Percentiles rank a stretch among this genome's conserved stretches.
These are phyloP conservation scores for Anthoscopus minutus DNA, from an alignment of 2,113 vertebrate species.

Conservation along the genomic window DNA sequence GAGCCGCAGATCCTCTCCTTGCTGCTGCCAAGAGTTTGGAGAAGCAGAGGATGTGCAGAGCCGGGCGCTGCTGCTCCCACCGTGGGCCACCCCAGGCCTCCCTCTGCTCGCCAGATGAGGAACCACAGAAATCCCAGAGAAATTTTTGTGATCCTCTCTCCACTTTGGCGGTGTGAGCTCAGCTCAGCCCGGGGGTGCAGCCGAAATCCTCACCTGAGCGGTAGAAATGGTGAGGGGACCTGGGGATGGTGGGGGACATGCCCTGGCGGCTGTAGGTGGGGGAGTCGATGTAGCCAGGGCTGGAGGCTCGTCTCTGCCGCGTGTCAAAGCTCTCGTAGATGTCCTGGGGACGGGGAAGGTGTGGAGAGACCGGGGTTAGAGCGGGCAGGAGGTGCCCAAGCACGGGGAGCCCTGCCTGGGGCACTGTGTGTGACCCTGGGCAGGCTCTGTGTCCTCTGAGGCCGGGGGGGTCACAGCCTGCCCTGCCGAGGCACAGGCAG, in stretches of 20 bases:
- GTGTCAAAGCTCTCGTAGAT: conserved; percentile 89
- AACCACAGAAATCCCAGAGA: neutral
- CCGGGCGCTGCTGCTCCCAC: neutral
- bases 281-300: conserved; percentile 92
- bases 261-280: conserved; percentile 88
- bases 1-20: neutral
- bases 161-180: neutral
- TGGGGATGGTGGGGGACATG: conserved; percentile 90
- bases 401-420: neutral
- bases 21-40: neutral
- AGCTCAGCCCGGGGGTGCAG: neutral
- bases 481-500: neutral
- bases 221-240: conserved; percentile 90
- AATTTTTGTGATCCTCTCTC: neutral
- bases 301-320: conserved; percentile 87
- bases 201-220: conserved; percentile 81
- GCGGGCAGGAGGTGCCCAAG: neutral
- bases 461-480: neutral
- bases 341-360: conserved; percentile 70
- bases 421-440: neutral
- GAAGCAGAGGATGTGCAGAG: neutral
- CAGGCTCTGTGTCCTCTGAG: rapidly evolving
- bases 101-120: neutral
- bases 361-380: neutral
- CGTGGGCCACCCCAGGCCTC: rapidly evolving